A percentile compares a stretch with the other conserved stretches of the same genome.
Evolutionary conservation across 2,888 invertebrate species (phyloP).

Genomic region (Arrhopalites spinosus): DNA sequence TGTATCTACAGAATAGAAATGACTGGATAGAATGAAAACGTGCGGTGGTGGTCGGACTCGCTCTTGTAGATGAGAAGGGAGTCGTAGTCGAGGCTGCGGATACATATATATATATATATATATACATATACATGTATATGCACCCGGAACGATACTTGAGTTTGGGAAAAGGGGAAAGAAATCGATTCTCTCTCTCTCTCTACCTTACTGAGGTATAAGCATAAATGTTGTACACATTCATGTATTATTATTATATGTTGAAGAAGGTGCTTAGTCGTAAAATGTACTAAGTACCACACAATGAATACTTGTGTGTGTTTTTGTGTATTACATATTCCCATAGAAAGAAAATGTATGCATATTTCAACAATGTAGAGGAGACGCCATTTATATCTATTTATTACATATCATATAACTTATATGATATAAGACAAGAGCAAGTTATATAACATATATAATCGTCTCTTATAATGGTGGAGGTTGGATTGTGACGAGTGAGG

Average conservation of each 20-base stretch:
- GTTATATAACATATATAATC: too few relatives aligned
- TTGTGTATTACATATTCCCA: not conserved
- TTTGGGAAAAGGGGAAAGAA: conserved; percentile 14
- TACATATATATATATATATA: too few relatives aligned
- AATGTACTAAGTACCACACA: conserved; percentile 7
- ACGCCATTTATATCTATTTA: too few relatives aligned
- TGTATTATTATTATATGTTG: too few relatives aligned
- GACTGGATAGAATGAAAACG: not conserved
- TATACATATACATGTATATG: conserved; percentile 16
- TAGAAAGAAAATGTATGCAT: not conserved
- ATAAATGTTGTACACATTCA: too few relatives aligned
- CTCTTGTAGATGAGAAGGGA: conserved; percentile 7
- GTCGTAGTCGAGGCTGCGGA: conserved; percentile 14
- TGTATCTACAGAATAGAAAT: not conserved
- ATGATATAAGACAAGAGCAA: too few relatives aligned
- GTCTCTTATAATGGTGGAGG: not conserved
- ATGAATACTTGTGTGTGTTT: not conserved
- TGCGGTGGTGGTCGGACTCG: conserved; percentile 20
- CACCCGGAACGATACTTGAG: conserved; percentile 33
- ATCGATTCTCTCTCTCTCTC: too few relatives aligned
- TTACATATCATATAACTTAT: too few relatives aligned
- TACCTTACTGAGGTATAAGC: too few relatives aligned
- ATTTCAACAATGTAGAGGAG: not conserved
- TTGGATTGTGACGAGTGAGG: too few relatives aligned
- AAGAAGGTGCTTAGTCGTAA: not conserved